Percentiles rank a stretch among this genome's conserved stretches.
phyloP scores from a whole-genome alignment of 2,797 vertebrate genomes.

The Orientallactaga sibirica region DNA sequence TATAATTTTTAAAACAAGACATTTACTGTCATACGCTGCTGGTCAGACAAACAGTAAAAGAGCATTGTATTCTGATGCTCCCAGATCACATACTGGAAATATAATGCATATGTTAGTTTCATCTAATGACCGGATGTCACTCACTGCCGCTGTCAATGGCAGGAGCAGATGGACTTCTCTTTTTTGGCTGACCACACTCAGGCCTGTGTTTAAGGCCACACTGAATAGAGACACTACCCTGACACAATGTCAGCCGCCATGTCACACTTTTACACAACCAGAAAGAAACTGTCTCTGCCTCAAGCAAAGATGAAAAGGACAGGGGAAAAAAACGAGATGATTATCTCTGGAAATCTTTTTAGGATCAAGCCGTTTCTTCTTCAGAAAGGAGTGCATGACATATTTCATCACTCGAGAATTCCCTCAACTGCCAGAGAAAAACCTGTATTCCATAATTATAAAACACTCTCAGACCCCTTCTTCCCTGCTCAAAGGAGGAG shows the following conservation, averaged over 20 bases:
- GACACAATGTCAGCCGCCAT: slow-evolving; percentile 75
- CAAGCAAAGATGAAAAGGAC: slow-evolving; percentile 74
- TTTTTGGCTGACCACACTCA: slow-evolving; percentile 26
- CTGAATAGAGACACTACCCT: slow-evolving; percentile 73
- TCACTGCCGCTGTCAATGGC: slow-evolving; percentile 57
- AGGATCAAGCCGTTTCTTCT: slow-evolving; percentile 66
- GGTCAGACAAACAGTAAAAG: slow-evolving; percentile 31
- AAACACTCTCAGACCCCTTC: neutral
- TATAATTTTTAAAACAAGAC: slow-evolving; percentile 38
- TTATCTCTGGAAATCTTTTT: slow-evolving; percentile 70
- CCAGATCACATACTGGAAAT: slow-evolving; percentile 50
- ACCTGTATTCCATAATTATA: neutral
- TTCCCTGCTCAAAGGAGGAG: neutral
- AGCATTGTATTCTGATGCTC: neutral
- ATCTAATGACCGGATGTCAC: slow-evolving; percentile 73
- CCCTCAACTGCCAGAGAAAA: slow-evolving; percentile 59
- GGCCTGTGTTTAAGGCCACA: slow-evolving; percentile 66
- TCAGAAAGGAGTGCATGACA: slow-evolving; percentile 62
- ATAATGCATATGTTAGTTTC: slow-evolving; percentile 49
- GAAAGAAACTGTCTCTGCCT: slow-evolving; percentile 72
- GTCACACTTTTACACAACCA: slow-evolving; percentile 53
- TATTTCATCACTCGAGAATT: slow-evolving; percentile 52
- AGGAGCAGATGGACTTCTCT: slow-evolving; percentile 35
- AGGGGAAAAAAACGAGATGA: slow-evolving; percentile 39
- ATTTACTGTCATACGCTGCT: neutral